These are phyloP conservation scores for Pandemis heparana DNA, from an alignment of 2,888 invertebrate genomes.

Conservation along the genomic window DNA sequence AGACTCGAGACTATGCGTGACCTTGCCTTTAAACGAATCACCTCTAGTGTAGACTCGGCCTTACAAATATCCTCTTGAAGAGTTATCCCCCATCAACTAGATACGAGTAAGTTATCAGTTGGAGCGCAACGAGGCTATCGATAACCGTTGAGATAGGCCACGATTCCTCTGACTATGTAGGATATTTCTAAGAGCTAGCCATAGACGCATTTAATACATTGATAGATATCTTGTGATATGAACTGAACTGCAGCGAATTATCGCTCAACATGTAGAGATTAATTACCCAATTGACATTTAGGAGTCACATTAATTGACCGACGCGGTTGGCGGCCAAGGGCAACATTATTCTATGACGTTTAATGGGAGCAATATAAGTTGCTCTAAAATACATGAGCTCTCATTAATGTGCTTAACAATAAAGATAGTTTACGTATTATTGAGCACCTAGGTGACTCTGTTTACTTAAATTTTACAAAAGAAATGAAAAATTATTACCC, in stretches of 20 bases:
- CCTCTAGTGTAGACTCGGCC: too few species aligned
- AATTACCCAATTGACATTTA: slow-evolving; percentile 22
- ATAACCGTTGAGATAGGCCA: too few species aligned
- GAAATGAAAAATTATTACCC: too few species aligned
- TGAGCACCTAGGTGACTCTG: too few species aligned
- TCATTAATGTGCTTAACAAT: too few species aligned
- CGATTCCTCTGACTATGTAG: too few species aligned
- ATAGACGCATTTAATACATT: not conserved
- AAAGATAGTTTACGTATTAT: too few species aligned
- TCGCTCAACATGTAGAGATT: slow-evolving; percentile 1
- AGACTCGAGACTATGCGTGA: not conserved
- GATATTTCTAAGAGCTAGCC: not conserved
- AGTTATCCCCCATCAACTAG: not conserved
- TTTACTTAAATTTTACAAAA: not conserved
- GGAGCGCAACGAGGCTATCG: not conserved
- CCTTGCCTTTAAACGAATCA: not conserved
- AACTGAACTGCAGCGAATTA: not conserved
- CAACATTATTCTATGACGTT: too few species aligned
- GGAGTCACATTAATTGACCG: slow-evolving; percentile 1
- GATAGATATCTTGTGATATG: not conserved
- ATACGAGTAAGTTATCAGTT: not conserved
- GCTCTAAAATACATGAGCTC: too few species aligned
- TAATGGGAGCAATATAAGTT: too few species aligned
- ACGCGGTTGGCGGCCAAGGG: not conserved
- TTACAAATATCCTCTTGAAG: too few species aligned